phyloP scores from a whole-genome alignment of 2,797 vertebrate genomes.

The Lutjanus argentimaculatus region DNA sequence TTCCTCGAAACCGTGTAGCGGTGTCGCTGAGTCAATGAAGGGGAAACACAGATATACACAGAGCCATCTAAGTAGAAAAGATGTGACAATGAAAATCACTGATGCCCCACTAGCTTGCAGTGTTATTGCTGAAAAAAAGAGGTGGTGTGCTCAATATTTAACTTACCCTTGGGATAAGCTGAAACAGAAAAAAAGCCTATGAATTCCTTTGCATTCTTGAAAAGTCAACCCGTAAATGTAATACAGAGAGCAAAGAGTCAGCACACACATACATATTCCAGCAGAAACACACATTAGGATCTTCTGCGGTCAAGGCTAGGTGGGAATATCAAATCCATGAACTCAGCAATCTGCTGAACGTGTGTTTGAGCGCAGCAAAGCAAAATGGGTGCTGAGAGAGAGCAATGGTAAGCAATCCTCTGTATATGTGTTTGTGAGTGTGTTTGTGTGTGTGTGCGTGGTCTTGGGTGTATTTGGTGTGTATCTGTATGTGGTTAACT shows the following conservation, averaged over 20 bases:
- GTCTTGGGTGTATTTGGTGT: conserved; percentile 25
- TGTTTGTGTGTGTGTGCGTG: conserved; percentile 32
- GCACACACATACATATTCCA: conserved; percentile 8
- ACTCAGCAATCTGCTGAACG: conserved; percentile 72
- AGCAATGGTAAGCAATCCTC: conserved; percentile 60
- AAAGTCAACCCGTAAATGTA: conserved; percentile 59
- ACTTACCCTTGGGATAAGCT: conserved; percentile 42
- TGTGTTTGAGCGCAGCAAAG: conserved; percentile 60
- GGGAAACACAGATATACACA: conserved; percentile 54
- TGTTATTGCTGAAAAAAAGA: conserved; percentile 54
- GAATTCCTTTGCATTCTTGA: conserved; percentile 57
- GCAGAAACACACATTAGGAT: conserved; percentile 41
- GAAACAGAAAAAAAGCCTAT: conserved; percentile 9
- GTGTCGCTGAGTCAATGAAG: conserved; percentile 54
- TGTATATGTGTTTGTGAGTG: conserved; percentile 21
- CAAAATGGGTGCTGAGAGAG: conserved; percentile 58
- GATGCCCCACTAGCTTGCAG: conserved; percentile 50
- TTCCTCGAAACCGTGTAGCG: conserved; percentile 25
- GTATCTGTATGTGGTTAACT: conserved; percentile 51
- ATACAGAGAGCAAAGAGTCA: conserved; percentile 33
- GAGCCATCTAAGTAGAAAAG: conserved; percentile 59
- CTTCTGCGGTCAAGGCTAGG: conserved; percentile 44
- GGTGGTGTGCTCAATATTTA: conserved; percentile 55
- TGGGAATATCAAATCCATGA: conserved; percentile 61
- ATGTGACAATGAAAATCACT: conserved; percentile 69